Base-by-base conservation (phyloP, 2,113 vertebrate genomes). In the Podiceps cristatus region DNA sequence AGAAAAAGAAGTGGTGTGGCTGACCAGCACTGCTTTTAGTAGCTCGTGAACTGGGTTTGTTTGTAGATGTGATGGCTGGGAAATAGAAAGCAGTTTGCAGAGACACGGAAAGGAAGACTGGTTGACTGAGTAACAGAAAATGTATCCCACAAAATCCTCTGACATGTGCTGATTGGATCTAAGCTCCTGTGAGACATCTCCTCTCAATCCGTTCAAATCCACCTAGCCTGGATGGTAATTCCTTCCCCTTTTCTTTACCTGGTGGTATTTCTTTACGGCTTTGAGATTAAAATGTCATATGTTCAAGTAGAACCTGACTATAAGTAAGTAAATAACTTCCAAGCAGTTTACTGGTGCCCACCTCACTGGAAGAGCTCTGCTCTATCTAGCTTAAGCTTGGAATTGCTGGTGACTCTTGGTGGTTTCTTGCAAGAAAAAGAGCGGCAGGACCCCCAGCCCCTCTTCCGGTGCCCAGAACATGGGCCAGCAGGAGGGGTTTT, bases 211-310 rank as follows among this genome's bases (percentile, higher is more conserved):
- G 3, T 53, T 73, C 90, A 91, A 71, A 95, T 90, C 84, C 45
- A 31, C 71, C 63, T 42, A 40, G 69, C 47, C 76, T 56, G 66
- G 45, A 49, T 81, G 55, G 72, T 53, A 77, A 80, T 91, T 84
- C 86, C 52, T 83, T 72, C 53, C 44, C 63, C 55, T 84, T 66
- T 74, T 62, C 87, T 87, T 85, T 27, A 66, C 45, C 55, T 2
- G 0, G 2, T 33, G 60, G 42, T 31, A n/a, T 87, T 89, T 80
- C 55, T 80, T 83, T 71, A 17, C 3, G 12, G 4, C 69, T 86
- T 58, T 37, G 63, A 79, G 77, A 87, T 94, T 90, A 90, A 85
- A 85, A 87, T 90, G 64, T 91, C 90, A 84, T 58, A 64, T 55
- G 40, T 56, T 59, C 87, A 74, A 66, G 76, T 5, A 71, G 64